A percentile compares a stretch with the other conserved stretches of the same genome.
These are phyloP conservation scores for Proteles cristata DNA, from an alignment of 2,113 vertebrate genomes.

Conservation along the genomic window DNA sequence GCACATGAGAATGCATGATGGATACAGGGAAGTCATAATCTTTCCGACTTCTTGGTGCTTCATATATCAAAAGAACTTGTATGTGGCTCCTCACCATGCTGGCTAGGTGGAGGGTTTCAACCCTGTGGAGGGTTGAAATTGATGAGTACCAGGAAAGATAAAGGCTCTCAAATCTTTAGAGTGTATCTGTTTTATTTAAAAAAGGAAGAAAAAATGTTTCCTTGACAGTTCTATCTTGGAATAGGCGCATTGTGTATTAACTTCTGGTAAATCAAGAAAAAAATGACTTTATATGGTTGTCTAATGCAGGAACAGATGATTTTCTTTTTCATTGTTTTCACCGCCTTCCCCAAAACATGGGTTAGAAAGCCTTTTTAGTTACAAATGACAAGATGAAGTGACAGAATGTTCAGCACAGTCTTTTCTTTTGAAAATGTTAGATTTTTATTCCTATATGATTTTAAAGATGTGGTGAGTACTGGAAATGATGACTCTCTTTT, in stretches of 20 bases:
- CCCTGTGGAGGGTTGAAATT: neutral
- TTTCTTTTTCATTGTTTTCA: neutral
- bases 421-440: conserved; percentile 42
- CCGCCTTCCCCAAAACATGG: neutral
- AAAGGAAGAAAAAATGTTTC: neutral
- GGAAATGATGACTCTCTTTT: neutral
- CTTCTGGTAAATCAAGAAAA: conserved; percentile 35
- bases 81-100: neutral
- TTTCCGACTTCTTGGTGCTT: neutral
- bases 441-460: neutral
- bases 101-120: neutral
- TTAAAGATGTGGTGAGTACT: neutral
- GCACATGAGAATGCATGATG: neutral
- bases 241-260: neutral
- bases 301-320: neutral
- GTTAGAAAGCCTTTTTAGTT: neutral
- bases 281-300: neutral
- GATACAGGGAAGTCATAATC: neutral
- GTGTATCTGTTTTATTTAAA: neutral
- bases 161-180: neutral
- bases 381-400: conserved; percentile 27
- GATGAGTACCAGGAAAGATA: neutral
- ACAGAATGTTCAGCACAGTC: neutral
- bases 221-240: neutral
- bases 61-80: neutral